A percentile compares a stretch with the other conserved stretches of the same genome.
phyloP scores from a whole-genome alignment of 2,797 vertebrate species.

The Acanthis flammea region DNA sequence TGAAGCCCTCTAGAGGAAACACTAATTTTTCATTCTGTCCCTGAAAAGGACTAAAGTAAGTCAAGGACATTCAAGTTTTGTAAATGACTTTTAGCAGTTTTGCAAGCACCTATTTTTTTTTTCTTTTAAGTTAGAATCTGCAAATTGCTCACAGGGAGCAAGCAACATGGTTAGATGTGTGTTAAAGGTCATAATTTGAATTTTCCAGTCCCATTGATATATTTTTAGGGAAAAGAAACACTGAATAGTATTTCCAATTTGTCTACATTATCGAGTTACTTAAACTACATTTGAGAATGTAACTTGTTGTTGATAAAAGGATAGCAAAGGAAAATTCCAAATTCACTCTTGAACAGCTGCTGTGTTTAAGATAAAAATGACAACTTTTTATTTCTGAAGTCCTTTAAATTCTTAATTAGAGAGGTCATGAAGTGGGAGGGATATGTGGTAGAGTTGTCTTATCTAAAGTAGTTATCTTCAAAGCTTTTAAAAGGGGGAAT shows the following conservation, averaged over 20 bases:
- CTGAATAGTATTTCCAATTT: neutral
- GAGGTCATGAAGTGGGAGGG: neutral
- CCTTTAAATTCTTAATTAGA: neutral
- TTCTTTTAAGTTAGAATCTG: neutral
- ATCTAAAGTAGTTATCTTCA: neutral
- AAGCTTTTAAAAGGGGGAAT: neutral
- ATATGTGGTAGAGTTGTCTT: neutral
- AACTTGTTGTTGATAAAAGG: neutral
- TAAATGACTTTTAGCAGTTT: neutral
- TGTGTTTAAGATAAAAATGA: neutral
- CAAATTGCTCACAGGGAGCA: neutral
- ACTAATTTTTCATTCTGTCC: slow-evolving; percentile 17
- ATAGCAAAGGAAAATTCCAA: neutral
- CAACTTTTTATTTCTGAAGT: neutral
- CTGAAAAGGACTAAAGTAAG: slow-evolving; percentile 13
- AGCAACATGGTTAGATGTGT: neutral
- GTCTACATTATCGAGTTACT: neutral
- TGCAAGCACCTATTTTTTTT: neutral
- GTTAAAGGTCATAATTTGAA: neutral
- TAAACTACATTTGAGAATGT: neutral
- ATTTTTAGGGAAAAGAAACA: neutral
- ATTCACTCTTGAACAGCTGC: neutral
- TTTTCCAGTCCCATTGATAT: neutral
- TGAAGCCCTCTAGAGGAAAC: slow-evolving; percentile 58
- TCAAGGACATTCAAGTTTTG: neutral